A percentile compares a stretch with the other conserved stretches of the same genome.
Evolutionary conservation across 1,140 invertebrate genomes (phyloP).

Genomic region (Halesus radiatus): DNA sequence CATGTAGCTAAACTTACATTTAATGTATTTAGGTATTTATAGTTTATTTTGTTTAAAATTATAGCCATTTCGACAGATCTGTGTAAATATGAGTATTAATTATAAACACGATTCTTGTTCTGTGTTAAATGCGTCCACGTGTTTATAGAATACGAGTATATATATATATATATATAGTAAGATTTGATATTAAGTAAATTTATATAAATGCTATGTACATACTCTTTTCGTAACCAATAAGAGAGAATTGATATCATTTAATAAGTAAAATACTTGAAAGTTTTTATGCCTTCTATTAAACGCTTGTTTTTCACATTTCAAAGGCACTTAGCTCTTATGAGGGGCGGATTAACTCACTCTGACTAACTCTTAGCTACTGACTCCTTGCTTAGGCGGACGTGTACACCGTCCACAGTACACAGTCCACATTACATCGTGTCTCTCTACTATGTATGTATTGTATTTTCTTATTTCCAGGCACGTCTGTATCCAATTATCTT

Average conservation of each 20-base stretch:
- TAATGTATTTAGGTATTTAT: constrained; percentile 19
- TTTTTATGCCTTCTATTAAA: constrained; percentile 41
- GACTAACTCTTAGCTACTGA: background rate
- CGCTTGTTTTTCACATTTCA: constrained; percentile 41
- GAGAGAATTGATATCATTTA: constrained; percentile 40
- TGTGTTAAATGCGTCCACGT: background rate
- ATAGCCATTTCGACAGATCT: constrained; percentile 38
- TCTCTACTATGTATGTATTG: no score
- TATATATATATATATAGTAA: constrained; percentile 36
- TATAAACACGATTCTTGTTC: constrained; percentile 15
- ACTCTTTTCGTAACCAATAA: constrained; percentile 39
- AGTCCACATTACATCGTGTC: no score
- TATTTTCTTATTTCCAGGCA: no score
- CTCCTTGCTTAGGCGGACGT: background rate
- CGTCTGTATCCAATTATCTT: no score
- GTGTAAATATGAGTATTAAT: constrained; percentile 36
- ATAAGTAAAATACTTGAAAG: constrained; percentile 45
- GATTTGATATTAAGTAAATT: constrained; percentile 32
- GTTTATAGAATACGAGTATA: constrained; percentile 20
- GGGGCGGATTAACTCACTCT: constrained; percentile 42
- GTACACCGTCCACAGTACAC: no score
- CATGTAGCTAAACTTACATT: constrained; percentile 27
- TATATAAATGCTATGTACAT: constrained; percentile 37
- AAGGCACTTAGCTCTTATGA: constrained; percentile 51
- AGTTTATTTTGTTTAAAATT: constrained; percentile 36